Evolutionary conservation across 2,113 vertebrate species (phyloP).

Genomic region (Scolopax mira): DNA sequence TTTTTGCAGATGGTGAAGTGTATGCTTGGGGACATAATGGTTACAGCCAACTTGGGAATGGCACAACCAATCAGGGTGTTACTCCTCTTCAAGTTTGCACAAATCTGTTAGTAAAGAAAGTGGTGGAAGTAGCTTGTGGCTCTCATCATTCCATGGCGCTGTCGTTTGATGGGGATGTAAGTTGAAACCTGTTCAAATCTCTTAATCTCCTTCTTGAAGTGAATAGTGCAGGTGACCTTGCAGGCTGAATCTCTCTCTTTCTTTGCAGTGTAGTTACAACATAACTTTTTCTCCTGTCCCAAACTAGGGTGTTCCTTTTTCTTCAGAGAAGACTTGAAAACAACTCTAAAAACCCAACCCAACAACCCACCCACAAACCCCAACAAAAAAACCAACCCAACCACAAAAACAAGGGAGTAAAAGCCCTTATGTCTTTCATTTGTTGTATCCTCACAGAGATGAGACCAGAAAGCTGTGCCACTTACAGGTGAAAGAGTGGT

Average conservation of each 20-base stretch:
- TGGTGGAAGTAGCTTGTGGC: conserved; percentile 92
- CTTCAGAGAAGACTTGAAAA: background rate
- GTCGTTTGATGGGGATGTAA: conserved; percentile 92
- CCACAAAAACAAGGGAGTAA: background rate
- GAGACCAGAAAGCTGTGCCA: background rate
- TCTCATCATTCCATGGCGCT: conserved; percentile 95
- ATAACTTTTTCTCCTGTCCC: background rate
- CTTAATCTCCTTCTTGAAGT: background rate
- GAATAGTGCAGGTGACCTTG: background rate
- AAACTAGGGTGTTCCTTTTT: background rate
- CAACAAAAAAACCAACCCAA: background rate
- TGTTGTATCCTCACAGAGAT: background rate
- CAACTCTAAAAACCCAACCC: background rate
- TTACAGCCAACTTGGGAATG: conserved; percentile 96
- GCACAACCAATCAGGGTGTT: conserved; percentile 90
- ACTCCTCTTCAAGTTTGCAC: conserved; percentile 89
- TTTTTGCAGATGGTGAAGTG: conserved; percentile 88
- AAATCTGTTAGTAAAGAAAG: conserved; percentile 88
- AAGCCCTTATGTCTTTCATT: background rate
- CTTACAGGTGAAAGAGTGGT: background rate
- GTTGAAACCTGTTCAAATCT: conserved; percentile 45
- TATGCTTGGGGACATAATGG: conserved; percentile 98
- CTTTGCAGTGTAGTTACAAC: background rate
- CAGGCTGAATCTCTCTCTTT: background rate
- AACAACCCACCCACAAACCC: background rate